phyloP scores from a whole-genome alignment of 1,140 invertebrate genomes.

The Potamilus streckersoni region DNA sequence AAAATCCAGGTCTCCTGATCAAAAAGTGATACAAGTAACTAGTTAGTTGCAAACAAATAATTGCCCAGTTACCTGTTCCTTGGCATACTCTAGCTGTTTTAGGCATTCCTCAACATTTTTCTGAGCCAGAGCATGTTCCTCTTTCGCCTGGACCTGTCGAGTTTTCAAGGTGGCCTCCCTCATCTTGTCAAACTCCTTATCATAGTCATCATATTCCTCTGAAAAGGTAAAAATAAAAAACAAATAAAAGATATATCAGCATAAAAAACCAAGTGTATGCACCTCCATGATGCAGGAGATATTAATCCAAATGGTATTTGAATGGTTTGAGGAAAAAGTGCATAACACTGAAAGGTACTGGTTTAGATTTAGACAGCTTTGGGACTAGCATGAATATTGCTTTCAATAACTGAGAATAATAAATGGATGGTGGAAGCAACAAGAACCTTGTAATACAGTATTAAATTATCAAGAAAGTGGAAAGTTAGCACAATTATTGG shows the following conservation, averaged over 20 bases:
- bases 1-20: neutral
- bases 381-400: too few relatives aligned
- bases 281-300: too few relatives aligned
- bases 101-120: conserved; percentile 60
- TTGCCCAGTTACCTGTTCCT: conserved; percentile 23
- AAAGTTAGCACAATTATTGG: too few relatives aligned
- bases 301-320: too few relatives aligned
- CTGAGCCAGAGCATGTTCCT: conserved; percentile 54
- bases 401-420: too few relatives aligned
- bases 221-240: conserved; percentile 1
- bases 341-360: too few relatives aligned
- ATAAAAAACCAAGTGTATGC: neutral
- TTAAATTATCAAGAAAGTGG: too few relatives aligned
- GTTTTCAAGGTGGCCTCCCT: conserved; percentile 65
- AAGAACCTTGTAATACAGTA: too few relatives aligned
- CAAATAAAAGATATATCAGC: neutral
- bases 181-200: conserved; percentile 67
- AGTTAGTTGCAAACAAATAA: neutral
- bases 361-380: too few relatives aligned
- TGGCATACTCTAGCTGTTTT: conserved; percentile 43
- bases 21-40: neutral
- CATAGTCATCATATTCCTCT: conserved; percentile 68
- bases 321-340: too few relatives aligned
- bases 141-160: conserved; percentile 59
- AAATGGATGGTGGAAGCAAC: too few relatives aligned